Evolutionary conservation across 2,113 vertebrate genomes (phyloP).

Genomic region (Otus sunia): DNA sequence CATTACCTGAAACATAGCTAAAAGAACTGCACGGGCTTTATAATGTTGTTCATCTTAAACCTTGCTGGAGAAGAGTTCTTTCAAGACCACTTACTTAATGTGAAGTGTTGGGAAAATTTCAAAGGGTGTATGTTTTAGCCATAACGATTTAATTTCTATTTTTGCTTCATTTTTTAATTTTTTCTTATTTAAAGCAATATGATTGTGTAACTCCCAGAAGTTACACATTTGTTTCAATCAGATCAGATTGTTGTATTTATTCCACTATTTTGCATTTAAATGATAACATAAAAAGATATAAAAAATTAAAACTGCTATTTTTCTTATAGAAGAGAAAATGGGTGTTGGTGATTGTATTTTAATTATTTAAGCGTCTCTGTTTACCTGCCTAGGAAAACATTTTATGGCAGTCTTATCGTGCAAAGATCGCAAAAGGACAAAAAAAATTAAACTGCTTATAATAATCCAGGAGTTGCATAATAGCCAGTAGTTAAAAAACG

Average conservation of each 20-base stretch:
- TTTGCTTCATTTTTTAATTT: slow-evolving; percentile 75
- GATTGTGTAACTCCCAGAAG: slow-evolving; percentile 82
- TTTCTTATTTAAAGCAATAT: slow-evolving; percentile 91
- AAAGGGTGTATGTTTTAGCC: slow-evolving; percentile 79
- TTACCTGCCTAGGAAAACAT: slow-evolving; percentile 87
- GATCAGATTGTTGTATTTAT: slow-evolving; percentile 91
- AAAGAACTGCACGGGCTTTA: slow-evolving; percentile 64
- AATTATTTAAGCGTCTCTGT: slow-evolving; percentile 89
- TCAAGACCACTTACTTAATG: slow-evolving; percentile 80
- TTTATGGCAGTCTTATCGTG: slow-evolving; percentile 84
- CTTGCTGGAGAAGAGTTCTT: slow-evolving; percentile 74
- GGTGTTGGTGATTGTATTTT: slow-evolving; percentile 89
- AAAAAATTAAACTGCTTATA: slow-evolving; percentile 83
- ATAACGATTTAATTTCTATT: slow-evolving; percentile 70
- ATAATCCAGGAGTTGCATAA: slow-evolving; percentile 91
- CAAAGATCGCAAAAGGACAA: slow-evolving; percentile 82
- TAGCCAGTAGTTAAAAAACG: slow-evolving; percentile 89
- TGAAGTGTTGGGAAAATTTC: slow-evolving; percentile 76
- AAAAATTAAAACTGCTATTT: slow-evolving; percentile 93
- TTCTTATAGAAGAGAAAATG: slow-evolving; percentile 85
- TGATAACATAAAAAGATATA: slow-evolving; percentile 85
- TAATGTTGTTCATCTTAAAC: slow-evolving; percentile 72
- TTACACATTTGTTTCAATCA: slow-evolving; percentile 88
- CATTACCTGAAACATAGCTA: slow-evolving; percentile 60
- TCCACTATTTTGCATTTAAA: slow-evolving; percentile 90